These are phyloP conservation scores for Metacarcinus magister DNA, from an alignment of 2,888 invertebrate genomes.

Conservation along the genomic window DNA sequence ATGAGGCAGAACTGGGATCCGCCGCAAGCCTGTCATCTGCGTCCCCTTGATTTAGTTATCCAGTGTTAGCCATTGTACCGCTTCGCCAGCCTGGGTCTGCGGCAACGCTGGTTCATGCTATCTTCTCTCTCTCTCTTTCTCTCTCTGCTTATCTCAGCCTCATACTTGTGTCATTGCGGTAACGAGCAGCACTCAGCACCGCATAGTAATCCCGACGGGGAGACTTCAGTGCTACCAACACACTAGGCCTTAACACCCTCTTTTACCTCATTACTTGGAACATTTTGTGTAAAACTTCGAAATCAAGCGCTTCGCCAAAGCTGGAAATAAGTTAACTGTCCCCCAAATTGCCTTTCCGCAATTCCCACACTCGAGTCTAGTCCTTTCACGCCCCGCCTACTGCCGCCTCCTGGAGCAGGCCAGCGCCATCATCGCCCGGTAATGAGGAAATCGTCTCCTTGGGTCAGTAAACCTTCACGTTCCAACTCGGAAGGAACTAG, in stretches of 20 bases:
- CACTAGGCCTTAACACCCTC: not conserved
- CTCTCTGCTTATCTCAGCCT: no score
- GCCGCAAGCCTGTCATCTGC: not conserved
- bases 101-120: not conserved
- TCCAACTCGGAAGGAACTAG: not conserved
- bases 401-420: not conserved
- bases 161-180: not conserved
- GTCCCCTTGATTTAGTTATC: not conserved
- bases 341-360: not conserved
- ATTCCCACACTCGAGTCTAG: not conserved
- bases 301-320: not conserved
- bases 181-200: not conserved
- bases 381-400: not conserved
- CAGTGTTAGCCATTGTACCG: not conserved
- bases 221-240: not conserved
- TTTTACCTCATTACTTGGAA: not conserved
- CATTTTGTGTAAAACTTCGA: not conserved
- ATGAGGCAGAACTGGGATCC: no score
- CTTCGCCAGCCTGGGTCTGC: not conserved
- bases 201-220: not conserved
- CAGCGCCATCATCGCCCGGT: not conserved
- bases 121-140: not conserved
- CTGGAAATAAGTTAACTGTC: not conserved
- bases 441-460: conserved; percentile 7
- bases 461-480: not conserved